Conservation (phyloP, 2,888 invertebrate species). For the Tethea ocularis region DNA sequence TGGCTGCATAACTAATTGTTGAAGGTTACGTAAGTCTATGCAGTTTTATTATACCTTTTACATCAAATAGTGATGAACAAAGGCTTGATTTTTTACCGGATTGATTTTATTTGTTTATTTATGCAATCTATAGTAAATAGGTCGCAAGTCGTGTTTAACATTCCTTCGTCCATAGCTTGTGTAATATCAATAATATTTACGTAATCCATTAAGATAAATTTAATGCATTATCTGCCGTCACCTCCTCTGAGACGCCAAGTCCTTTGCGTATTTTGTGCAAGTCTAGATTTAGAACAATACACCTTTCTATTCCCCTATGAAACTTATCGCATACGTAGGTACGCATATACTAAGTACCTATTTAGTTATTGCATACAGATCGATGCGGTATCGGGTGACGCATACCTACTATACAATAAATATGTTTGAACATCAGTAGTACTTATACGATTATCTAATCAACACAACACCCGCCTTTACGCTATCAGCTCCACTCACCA, state of each 20-base stretch:
- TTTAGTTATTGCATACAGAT: constrained; percentile 37
- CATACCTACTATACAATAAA: constrained; percentile 41
- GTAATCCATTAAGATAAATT: constrained; percentile 16
- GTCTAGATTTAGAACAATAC: constrained; percentile 47
- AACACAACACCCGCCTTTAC: neutral
- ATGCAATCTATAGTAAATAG: neutral
- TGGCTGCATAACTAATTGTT: neutral
- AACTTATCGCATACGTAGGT: constrained; percentile 41
- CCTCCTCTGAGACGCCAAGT: constrained; percentile 43
- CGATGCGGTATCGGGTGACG: constrained; percentile 60
- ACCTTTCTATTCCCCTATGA: constrained; percentile 56
- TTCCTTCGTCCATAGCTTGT: constrained; percentile 1
- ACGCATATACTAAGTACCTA: too few relatives aligned
- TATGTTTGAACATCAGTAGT: constrained; percentile 1
- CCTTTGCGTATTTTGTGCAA: neutral
- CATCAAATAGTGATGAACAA: neutral
- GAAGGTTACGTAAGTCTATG: neutral
- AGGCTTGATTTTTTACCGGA: neutral
- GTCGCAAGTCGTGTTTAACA: neutral
- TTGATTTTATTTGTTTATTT: neutral
- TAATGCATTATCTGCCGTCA: constrained; percentile 20
- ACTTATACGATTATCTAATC: neutral
- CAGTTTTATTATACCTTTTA: too few relatives aligned
- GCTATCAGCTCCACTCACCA: constrained; percentile 45
- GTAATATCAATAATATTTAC: neutral